Percentiles rank a stretch among this genome's conserved stretches.
phyloP scores from a whole-genome alignment of 2,113 vertebrate genomes.

The Buteo buteo region DNA sequence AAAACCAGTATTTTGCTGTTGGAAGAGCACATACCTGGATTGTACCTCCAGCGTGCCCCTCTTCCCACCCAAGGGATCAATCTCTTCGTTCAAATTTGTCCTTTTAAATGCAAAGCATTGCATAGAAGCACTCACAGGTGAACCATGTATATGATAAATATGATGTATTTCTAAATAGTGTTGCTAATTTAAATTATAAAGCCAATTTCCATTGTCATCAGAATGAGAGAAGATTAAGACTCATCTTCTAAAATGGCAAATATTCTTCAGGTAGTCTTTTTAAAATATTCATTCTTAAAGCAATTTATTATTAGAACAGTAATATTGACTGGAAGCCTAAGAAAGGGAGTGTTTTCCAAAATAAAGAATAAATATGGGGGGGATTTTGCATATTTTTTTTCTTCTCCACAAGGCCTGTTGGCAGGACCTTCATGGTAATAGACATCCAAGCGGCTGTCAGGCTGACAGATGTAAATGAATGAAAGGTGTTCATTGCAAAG shows the following conservation, averaged over 20 bases:
- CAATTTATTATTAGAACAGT: background rate
- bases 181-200: background rate
- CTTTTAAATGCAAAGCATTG: background rate
- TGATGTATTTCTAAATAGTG: fast-evolving
- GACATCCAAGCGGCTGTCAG: background rate
- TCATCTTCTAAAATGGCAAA: background rate
- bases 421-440: background rate
- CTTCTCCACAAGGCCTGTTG: background rate
- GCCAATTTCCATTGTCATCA: background rate
- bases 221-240: background rate
- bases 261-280: background rate
- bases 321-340: background rate
- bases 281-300: background rate
- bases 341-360: background rate
- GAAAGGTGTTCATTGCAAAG: background rate
- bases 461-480: background rate
- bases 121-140: background rate
- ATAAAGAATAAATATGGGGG: background rate
- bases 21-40: background rate
- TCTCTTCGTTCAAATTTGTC: fast-evolving
- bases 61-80: background rate
- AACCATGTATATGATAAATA: background rate
- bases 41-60: background rate
- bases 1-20: background rate
- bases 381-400: background rate